These are phyloP conservation scores for Zootoca vivipara DNA, from an alignment of 2,113 vertebrate genomes.

Conservation along the genomic window DNA sequence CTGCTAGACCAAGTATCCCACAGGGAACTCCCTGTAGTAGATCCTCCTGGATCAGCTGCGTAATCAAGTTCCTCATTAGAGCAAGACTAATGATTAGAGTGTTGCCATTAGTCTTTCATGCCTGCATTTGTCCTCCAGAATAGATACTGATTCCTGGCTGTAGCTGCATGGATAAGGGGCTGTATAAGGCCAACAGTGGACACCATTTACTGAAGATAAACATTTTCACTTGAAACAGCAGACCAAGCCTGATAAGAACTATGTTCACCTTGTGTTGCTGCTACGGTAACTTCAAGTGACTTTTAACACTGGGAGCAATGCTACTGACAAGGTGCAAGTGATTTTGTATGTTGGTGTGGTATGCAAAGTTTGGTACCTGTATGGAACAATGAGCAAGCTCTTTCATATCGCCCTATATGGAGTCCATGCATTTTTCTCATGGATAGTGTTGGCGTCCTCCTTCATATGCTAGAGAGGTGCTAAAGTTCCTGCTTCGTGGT, in stretches of 20 bases:
- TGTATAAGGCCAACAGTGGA: background rate
- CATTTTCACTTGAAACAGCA: background rate
- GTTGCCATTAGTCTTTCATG: background rate
- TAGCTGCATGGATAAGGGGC: background rate
- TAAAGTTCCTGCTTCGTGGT: background rate
- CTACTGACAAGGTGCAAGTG: background rate
- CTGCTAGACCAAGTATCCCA: too few species aligned
- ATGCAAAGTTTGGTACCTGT: background rate
- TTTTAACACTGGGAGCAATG: background rate
- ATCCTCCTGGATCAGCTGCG: too few species aligned
- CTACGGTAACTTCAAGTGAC: background rate
- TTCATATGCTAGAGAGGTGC: background rate
- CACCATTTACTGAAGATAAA: background rate
- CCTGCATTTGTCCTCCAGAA: background rate
- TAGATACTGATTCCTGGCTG: background rate
- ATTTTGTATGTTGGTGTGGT: background rate
- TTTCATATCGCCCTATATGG: background rate
- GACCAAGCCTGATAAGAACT: background rate
- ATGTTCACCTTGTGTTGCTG: background rate
- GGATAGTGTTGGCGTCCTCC: background rate
- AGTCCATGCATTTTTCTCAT: background rate
- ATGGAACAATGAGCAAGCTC: background rate
- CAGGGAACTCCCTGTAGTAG: too few species aligned
- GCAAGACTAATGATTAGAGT: too few species aligned
- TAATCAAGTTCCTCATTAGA: too few species aligned